Conservation (phyloP, 2,888 invertebrate genomes). For the Petrolisthes cinctipes region DNA sequence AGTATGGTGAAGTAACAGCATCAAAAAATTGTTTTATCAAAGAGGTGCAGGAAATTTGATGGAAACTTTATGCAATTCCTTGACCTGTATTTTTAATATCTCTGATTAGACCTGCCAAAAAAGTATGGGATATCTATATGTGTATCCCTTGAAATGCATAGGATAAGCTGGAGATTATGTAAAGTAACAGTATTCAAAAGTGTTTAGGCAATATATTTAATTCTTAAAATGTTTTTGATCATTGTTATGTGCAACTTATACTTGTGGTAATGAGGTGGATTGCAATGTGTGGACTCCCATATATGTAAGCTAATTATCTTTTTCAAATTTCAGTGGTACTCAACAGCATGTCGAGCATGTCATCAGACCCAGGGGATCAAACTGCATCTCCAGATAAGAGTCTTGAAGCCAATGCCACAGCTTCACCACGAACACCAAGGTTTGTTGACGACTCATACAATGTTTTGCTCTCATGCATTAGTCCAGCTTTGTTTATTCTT, state of each 20-base stretch:
- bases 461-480: no score
- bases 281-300: not conserved
- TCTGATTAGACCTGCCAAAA: no score
- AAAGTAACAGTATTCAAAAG: no score
- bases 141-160: no score
- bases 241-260: not conserved
- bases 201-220: not conserved
- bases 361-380: slow-evolving; percentile 58
- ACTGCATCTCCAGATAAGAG: slow-evolving; percentile 59
- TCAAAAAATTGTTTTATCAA: no score
- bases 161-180: no score
- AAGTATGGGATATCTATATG: no score
- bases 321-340: slow-evolving; percentile 51
- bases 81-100: no score
- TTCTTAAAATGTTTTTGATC: not conserved
- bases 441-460: not conserved
- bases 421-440: slow-evolving; percentile 54
- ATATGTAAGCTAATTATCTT: not conserved
- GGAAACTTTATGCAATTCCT: no score
- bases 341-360: slow-evolving; percentile 59
- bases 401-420: slow-evolving; percentile 45
- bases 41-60: no score
- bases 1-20: no score
- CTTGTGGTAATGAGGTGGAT: not conserved
- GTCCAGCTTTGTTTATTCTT: no score